These are phyloP conservation scores for Rhombomys opimus DNA, from an alignment of 2,113 vertebrate genomes.

Conservation along the genomic window DNA sequence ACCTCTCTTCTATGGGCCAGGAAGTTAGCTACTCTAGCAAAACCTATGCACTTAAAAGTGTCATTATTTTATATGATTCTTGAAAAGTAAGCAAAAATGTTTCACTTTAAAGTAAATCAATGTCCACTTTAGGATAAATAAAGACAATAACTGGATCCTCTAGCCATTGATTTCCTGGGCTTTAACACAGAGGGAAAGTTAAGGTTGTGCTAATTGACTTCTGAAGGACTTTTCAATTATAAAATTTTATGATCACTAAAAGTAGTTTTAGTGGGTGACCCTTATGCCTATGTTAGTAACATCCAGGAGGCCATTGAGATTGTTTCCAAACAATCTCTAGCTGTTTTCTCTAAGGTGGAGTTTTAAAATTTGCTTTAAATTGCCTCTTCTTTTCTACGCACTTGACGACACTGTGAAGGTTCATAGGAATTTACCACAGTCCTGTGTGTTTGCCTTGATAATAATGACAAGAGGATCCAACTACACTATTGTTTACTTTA, in stretches of 20 bases:
- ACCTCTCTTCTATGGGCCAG: neutral
- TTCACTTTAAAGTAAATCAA: constrained; percentile 52
- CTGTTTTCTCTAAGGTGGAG: neutral
- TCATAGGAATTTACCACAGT: neutral
- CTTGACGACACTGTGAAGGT: neutral
- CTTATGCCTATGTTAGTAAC: neutral
- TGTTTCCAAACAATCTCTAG: neutral
- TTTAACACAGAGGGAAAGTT: constrained; percentile 43
- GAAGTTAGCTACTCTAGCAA: constrained; percentile 49
- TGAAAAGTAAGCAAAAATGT: constrained; percentile 49
- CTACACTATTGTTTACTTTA: neutral
- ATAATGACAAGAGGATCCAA: neutral
- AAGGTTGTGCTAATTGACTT: constrained; percentile 24
- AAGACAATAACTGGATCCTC: neutral
- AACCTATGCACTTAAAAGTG: constrained; percentile 35
- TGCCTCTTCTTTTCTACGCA: neutral
- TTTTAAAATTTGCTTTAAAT: neutral
- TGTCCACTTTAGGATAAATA: constrained; percentile 50
- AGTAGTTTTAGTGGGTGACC: neutral
- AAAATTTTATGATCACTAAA: constrained; percentile 48
- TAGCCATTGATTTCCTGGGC: constrained; percentile 5
- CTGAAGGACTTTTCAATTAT: neutral
- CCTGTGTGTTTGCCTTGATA: neutral
- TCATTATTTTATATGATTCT: constrained; percentile 32
- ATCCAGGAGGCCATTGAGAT: neutral